Conservation (phyloP, 1,140 invertebrate genomes). For the Heliconius eleuchia region DNA sequence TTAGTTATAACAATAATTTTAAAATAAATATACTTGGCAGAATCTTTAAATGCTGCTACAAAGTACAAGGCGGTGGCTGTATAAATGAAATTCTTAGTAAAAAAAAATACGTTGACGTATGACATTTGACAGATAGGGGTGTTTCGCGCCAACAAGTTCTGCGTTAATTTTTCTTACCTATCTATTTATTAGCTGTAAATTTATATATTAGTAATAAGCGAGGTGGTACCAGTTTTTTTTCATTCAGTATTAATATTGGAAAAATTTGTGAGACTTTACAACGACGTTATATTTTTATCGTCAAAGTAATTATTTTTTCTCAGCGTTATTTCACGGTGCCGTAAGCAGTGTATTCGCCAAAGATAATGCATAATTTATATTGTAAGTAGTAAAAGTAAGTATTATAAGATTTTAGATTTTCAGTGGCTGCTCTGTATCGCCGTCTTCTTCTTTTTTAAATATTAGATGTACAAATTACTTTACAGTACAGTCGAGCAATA, state of each 20-base stretch:
- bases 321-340: constrained; percentile 62
- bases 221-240: constrained; percentile 66
- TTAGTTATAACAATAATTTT: background rate
- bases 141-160: constrained; percentile 36
- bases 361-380: constrained; percentile 77
- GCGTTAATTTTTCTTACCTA: constrained; percentile 49
- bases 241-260: constrained; percentile 73
- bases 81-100: background rate
- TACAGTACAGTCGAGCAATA: constrained; percentile 7
- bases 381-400: constrained; percentile 55
- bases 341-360: constrained; percentile 79
- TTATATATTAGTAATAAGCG: constrained; percentile 49
- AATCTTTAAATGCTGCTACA: background rate
- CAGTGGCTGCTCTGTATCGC: constrained; percentile 40
- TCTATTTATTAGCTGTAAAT: constrained; percentile 54
- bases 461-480: constrained; percentile 16
- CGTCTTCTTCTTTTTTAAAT: constrained; percentile 29
- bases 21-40: background rate
- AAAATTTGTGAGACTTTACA: constrained; percentile 77
- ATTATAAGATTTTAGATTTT: constrained; percentile 43
- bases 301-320: constrained; percentile 48
- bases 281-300: constrained; percentile 69
- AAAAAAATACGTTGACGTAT: constrained; percentile 1
- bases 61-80: background rate
- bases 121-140: background rate